phyloP scores from a whole-genome alignment of 2,113 vertebrate genomes.

The Recurvirostra avosetta region DNA sequence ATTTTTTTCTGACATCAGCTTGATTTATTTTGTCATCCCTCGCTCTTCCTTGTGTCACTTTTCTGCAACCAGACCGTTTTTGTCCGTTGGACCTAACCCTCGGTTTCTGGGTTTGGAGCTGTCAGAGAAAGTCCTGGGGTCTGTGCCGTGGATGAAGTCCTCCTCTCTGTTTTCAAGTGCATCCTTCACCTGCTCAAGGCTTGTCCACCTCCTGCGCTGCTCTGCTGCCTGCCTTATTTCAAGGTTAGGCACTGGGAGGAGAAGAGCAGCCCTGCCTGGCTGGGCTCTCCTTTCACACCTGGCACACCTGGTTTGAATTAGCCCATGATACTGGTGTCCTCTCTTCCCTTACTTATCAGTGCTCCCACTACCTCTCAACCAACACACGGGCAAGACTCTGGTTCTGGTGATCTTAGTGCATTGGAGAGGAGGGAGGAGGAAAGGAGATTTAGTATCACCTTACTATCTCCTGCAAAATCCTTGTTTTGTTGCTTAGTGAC shows the following conservation, averaged over 20 bases:
- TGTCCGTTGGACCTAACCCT: neutral
- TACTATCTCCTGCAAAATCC: neutral
- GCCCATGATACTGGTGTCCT: neutral
- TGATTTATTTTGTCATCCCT: neutral
- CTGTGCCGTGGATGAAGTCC: rapidly evolving
- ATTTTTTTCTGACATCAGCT: neutral
- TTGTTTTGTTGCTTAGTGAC: constrained; percentile 44
- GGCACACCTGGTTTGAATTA: neutral
- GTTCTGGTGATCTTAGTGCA: neutral
- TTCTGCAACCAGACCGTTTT: neutral
- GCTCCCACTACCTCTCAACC: neutral
- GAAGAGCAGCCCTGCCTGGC: neutral
- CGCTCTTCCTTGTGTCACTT: neutral
- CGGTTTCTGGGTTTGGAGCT: neutral
- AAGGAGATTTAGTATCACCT: neutral
- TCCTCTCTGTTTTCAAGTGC: neutral
- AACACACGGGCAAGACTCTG: neutral
- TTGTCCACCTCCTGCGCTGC: neutral
- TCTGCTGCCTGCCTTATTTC: neutral
- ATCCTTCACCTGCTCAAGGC: neutral
- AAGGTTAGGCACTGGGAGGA: neutral
- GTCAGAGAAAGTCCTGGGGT: neutral
- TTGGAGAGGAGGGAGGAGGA: neutral
- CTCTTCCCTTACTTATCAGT: neutral
- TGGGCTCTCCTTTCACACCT: neutral